A percentile compares a stretch with the other conserved stretches of the same genome.
Evolutionary conservation across 2,888 invertebrate species (phyloP).

Genomic region (Metalampra italica): DNA sequence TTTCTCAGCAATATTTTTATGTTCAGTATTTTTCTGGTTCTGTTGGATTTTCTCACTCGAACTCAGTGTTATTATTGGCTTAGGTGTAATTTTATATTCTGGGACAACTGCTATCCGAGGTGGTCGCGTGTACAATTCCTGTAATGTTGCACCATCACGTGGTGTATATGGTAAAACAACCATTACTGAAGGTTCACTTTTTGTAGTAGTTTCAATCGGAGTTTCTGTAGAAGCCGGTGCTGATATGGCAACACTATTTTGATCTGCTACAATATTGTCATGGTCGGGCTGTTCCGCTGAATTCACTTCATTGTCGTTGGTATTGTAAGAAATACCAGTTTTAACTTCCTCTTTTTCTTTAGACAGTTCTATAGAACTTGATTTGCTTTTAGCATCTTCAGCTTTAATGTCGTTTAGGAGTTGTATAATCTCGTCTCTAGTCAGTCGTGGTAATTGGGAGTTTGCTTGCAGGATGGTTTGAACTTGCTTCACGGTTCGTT

Average conservation of each 20-base stretch:
- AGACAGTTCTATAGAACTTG: constrained; percentile 34
- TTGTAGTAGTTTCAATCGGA: constrained; percentile 44
- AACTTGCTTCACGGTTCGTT: constrained; percentile 83
- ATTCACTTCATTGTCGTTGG: constrained; percentile 46
- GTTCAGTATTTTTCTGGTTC: constrained; percentile 36
- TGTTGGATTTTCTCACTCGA: constrained; percentile 33
- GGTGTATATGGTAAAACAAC: constrained; percentile 83
- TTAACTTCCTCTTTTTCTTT: constrained; percentile 18
- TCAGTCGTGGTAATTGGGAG: constrained; percentile 80
- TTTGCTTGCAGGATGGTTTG: constrained; percentile 80
- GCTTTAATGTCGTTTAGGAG: constrained; percentile 82
- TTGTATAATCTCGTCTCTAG: constrained; percentile 81
- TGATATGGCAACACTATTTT: constrained; percentile 20
- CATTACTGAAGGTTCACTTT: constrained; percentile 71
- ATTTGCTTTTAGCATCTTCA: constrained; percentile 60
- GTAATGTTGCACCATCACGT: constrained; percentile 74
- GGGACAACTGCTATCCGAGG: constrained; percentile 80
- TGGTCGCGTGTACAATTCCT: constrained; percentile 82
- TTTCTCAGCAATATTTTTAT: constrained; percentile 35
- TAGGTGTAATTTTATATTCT: constrained; percentile 45
- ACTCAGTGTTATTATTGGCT: constrained; percentile 36
- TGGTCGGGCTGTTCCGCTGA: constrained; percentile 22
- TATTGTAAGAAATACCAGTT: constrained; percentile 30
- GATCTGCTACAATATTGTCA: constrained; percentile 24
- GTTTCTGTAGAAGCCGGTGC: constrained; percentile 24